phyloP scores from a whole-genome alignment of 2,113 vertebrate genomes.

The Nestor notabilis region DNA sequence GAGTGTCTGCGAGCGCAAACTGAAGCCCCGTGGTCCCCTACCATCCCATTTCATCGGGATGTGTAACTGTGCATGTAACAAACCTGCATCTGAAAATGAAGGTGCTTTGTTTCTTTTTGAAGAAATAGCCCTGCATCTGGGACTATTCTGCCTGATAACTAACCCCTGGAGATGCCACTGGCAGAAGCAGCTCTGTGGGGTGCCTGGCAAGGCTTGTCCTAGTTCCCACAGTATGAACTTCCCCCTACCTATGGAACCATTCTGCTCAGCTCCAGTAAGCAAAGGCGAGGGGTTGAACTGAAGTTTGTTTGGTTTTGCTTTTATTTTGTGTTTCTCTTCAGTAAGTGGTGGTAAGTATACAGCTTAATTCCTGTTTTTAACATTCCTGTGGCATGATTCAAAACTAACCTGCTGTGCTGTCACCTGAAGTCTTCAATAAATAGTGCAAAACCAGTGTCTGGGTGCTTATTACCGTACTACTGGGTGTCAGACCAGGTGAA shows the following conservation, averaged over 20 bases:
- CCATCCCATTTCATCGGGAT: neutral
- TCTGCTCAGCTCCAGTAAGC: neutral
- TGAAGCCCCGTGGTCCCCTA: neutral
- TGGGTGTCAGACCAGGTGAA: neutral
- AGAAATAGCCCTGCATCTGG: neutral
- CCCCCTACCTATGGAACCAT: neutral
- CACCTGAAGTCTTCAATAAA: constrained; percentile 52
- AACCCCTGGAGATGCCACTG: neutral
- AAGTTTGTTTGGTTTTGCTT: neutral
- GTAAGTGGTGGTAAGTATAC: neutral
- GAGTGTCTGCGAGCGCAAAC: neutral
- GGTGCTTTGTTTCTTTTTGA: neutral
- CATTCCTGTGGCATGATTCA: constrained; percentile 7
- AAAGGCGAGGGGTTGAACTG: neutral
- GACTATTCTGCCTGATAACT: neutral
- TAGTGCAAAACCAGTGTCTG: neutral
- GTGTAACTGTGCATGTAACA: fast-evolving
- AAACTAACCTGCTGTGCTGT: constrained; percentile 3
- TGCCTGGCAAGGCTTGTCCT: neutral
- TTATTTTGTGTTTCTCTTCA: neutral
- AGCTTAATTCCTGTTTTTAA: neutral
- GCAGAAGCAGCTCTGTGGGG: neutral
- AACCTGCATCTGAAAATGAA: neutral
- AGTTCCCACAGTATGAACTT: neutral
- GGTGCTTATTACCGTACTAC: constrained; percentile 4